Base-by-base conservation (phyloP, 2,797 vertebrate genomes). In the Yasuhikotakia modesta region DNA sequence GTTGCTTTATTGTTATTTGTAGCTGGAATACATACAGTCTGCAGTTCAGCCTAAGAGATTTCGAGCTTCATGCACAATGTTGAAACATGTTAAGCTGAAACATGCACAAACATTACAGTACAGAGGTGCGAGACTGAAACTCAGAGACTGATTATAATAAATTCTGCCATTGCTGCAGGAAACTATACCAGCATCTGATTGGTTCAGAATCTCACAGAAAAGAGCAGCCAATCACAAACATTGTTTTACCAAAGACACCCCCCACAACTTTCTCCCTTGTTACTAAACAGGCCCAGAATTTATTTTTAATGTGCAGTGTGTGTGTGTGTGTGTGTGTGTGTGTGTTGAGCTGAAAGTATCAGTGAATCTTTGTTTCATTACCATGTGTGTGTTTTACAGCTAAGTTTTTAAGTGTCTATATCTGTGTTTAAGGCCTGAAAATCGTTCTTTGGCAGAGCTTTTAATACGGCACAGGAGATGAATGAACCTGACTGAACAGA, bases 11-110 rank as follows among this genome's bases (percentile, higher is more conserved):
- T 90, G 81, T 27, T 39, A 39, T 39, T 79, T 88, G 92, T 92
- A 91, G 91, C 90, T 93, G 89, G 90, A 91, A 92, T 94, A 93
- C 88, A 94, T 90, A 92, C 87, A 91, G 87, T 89, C 84, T 88
- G 91, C 90, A 93, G 91, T 92, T 89, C 89, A 92, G 89, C 88
- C 86, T 88, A 67, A 90, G 87, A 88, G 89, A 87, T 87, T 75
- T 71, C 67, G 64, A 78, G 61, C 90, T 91, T 91, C 92, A 94
- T 94, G 93, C 92, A 92, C 88, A 90, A 87, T 85, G 87, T 58
- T 55, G 58, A 78, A 71, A 76, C 86, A 85, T 81, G 87, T 88
- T 84, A 87, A 87, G 85, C 84, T 91, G 92, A 92, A 91, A 93
- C 92, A 92, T 93, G 93, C 93, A 93, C 86, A 88, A 87, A 91